Conservation (phyloP, 2,888 invertebrate species). For the Acleris sparsana region DNA sequence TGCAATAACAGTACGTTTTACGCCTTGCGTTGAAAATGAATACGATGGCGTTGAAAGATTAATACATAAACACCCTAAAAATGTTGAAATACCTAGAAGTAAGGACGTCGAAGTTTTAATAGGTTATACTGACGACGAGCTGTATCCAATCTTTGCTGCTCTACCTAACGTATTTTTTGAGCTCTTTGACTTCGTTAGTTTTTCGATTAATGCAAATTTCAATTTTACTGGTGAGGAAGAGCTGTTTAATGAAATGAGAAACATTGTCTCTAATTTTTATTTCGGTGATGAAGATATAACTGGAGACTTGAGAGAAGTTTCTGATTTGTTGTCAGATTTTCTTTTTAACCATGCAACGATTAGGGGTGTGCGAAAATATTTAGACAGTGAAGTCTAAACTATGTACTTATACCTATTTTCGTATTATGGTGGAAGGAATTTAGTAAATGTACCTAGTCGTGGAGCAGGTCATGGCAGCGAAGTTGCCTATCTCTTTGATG, state of each 20-base stretch:
- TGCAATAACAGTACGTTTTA: constrained; percentile 5
- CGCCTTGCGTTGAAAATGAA: constrained; percentile 28
- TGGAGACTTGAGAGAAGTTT: constrained; percentile 33
- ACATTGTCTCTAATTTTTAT: constrained; percentile 45
- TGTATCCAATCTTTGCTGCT: neutral
- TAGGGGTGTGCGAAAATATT: constrained; percentile 44
- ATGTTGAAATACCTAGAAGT: constrained; percentile 9
- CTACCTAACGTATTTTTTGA: neutral
- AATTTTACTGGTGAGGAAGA: constrained; percentile 36
- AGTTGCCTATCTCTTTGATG: constrained; percentile 52
- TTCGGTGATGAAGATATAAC: constrained; percentile 45
- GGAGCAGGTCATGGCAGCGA: constrained; percentile 54
- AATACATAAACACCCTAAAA: constrained; percentile 17
- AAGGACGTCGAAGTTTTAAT: constrained; percentile 24
- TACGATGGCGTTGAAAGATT: constrained; percentile 16
- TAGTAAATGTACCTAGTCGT: constrained; percentile 42
- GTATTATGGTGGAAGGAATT: constrained; percentile 49
- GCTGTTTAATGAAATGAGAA: constrained; percentile 40
- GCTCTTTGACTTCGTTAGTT: constrained; percentile 22
- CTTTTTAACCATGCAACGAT: constrained; percentile 46
- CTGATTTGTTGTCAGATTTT: constrained; percentile 50
- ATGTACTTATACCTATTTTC: constrained; percentile 51
- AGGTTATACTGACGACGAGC: constrained; percentile 28
- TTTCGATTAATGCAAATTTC: constrained; percentile 38
- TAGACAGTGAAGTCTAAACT: constrained; percentile 42